Conservation (phyloP, 2,888 invertebrate genomes). For the Vandiemenella viatica region DNA sequence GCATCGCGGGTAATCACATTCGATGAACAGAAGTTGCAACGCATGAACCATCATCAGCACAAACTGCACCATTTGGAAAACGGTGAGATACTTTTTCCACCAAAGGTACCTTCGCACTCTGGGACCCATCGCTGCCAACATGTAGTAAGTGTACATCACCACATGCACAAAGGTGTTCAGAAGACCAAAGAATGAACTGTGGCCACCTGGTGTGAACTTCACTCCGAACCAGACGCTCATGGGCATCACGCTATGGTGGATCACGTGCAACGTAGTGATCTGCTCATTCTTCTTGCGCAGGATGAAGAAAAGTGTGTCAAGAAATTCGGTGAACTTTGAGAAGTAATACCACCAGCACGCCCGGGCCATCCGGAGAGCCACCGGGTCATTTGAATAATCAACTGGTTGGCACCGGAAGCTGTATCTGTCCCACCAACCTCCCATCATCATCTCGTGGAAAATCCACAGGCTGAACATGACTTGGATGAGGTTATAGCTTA, state of each 20-base stretch:
- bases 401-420: too few species aligned
- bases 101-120: not conserved
- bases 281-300: constrained; percentile 87
- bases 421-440: too few species aligned
- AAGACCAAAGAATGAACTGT: not conserved
- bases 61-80: constrained; percentile 49
- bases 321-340: constrained; percentile 35
- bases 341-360: constrained; percentile 35
- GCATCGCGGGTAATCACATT: constrained; percentile 78
- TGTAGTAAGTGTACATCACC: not conserved
- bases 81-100: not conserved
- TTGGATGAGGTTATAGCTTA: not conserved
- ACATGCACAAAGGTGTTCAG: not conserved
- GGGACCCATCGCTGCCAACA: not conserved
- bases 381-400: too few species aligned
- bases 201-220: constrained; percentile 62
- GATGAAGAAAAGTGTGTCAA: constrained; percentile 70
- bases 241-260: constrained; percentile 95
- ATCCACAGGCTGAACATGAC: not conserved
- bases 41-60: constrained; percentile 76
- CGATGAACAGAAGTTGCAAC: constrained; percentile 73
- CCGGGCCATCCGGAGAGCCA: constrained; percentile 30
- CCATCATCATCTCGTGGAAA: not conserved
- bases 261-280: constrained; percentile 84
- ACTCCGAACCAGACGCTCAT: constrained; percentile 96